These are phyloP conservation scores for Uloborus plumipes DNA, from an alignment of 2,888 invertebrate genomes.

Conservation along the genomic window DNA sequence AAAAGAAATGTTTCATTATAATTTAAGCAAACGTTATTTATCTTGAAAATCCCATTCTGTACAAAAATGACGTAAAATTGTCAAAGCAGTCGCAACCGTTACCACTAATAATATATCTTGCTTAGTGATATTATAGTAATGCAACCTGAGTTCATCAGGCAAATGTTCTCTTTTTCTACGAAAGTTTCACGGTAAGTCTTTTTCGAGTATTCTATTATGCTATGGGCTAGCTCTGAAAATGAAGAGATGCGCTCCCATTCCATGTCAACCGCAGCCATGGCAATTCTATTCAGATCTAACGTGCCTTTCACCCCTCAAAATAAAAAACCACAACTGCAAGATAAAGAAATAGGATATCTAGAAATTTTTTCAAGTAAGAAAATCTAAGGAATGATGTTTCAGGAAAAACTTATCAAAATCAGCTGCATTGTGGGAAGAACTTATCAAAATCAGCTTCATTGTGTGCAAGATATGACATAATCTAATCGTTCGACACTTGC, in stretches of 20 bases:
- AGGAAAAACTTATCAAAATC: too few relatives aligned
- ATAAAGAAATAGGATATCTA: too few relatives aligned
- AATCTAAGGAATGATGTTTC: too few relatives aligned
- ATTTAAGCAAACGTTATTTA: too few relatives aligned
- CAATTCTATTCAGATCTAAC: conserved; percentile 32
- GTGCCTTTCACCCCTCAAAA: too few relatives aligned
- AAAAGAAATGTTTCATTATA: too few relatives aligned
- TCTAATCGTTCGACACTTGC: too few relatives aligned
- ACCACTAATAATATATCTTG: conserved; percentile 56
- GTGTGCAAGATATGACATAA: too few relatives aligned
- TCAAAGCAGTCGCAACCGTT: conserved; percentile 64
- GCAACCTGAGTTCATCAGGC: conserved; percentile 28
- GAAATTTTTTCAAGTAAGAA: too few relatives aligned
- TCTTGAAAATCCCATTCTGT: conserved; percentile 66
- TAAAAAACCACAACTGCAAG: too few relatives aligned
- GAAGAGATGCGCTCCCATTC: conserved; percentile 56
- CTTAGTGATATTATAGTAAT: conserved; percentile 37
- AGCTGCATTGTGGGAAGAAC: too few relatives aligned
- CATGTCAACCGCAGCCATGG: conserved; percentile 49
- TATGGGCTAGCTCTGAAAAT: conserved; percentile 32
- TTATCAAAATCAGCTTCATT: too few relatives aligned
- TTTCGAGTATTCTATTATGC: conserved; percentile 34
- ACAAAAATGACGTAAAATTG: conserved; percentile 63
- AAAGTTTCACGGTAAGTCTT: conserved; percentile 32
- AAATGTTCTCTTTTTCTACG: conserved; percentile 20